A percentile compares a stretch with the other conserved stretches of the same genome.
Conservation (phyloP, 2,888 invertebrate genomes). For the Sminthurides aquaticus region DNA sequence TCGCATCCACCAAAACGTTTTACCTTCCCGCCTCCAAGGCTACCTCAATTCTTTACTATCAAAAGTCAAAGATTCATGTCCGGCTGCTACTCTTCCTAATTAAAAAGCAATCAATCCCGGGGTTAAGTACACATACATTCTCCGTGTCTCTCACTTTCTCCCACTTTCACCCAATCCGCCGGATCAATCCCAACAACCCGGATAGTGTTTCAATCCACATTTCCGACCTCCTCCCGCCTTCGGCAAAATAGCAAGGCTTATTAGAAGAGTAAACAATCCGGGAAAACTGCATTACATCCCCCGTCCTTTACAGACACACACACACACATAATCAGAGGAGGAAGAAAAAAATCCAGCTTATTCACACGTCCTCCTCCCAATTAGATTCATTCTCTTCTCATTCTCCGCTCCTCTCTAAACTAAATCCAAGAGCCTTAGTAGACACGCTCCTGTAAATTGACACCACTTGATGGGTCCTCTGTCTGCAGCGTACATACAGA, state of each 20-base stretch:
- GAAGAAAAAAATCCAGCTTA: not conserved
- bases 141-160: not conserved
- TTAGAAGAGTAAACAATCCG: not conserved
- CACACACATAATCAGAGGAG: too few relatives aligned
- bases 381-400: not conserved
- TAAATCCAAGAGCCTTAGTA: not conserved
- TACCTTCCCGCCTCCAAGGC: too few relatives aligned
- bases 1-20: too few relatives aligned
- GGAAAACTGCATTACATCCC: not conserved
- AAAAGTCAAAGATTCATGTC: too few relatives aligned
- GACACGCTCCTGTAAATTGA: not conserved
- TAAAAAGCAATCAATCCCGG: constrained; percentile 4
- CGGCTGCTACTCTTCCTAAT: constrained; percentile 4
- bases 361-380: not conserved
- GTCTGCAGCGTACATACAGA: too few relatives aligned
- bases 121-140: not conserved
- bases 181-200: not conserved
- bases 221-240: not conserved
- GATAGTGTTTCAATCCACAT: not conserved
- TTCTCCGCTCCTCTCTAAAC: not conserved
- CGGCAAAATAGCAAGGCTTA: not conserved
- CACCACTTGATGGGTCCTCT: not conserved
- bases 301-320: too few relatives aligned
- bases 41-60: too few relatives aligned
- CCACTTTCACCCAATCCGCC: not conserved